Percentiles rank a stretch among this genome's conserved stretches.
Evolutionary conservation across 2,113 vertebrate species (phyloP).

Genomic region (Salvelinus namaycush): DNA sequence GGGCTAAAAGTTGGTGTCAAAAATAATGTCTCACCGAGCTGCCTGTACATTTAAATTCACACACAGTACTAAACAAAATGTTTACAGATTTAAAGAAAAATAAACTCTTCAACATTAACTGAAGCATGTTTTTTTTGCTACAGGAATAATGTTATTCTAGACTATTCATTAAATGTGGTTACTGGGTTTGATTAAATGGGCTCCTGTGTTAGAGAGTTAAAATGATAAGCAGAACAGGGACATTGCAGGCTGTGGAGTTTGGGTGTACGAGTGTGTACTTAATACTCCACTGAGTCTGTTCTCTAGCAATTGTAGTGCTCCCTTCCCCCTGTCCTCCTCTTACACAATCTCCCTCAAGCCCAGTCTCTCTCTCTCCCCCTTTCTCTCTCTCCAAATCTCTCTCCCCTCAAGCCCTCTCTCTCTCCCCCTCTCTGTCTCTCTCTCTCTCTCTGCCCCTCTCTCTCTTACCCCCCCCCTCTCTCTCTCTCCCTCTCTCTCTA

Average conservation of each 20-base stretch:
- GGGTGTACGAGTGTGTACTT: conserved; percentile 38
- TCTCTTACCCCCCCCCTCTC: not conserved
- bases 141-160: not conserved
- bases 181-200: conserved; percentile 17
- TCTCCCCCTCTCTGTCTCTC: not conserved
- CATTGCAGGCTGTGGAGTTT: conserved; percentile 18
- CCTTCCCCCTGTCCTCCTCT: not conserved
- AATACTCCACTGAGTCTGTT: conserved; percentile 27
- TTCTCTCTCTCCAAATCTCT: not conserved
- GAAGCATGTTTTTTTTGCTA: too few species aligned
- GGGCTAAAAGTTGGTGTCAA: not conserved
- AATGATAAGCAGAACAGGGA: not conserved
- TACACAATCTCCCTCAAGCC: not conserved
- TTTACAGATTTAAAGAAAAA: too few species aligned
- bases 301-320: conserved; percentile 3
- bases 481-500: not conserved
- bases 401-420: not conserved
- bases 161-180: not conserved
- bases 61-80: too few species aligned
- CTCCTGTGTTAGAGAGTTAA: conserved; percentile 1
- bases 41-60: too few species aligned
- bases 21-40: too few species aligned
- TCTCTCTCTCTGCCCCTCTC: not conserved
- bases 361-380: not conserved
- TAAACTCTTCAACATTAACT: too few species aligned